Evolutionary conservation across 2,113 vertebrate species (phyloP).

Genomic region (Lates calcarifer): DNA sequence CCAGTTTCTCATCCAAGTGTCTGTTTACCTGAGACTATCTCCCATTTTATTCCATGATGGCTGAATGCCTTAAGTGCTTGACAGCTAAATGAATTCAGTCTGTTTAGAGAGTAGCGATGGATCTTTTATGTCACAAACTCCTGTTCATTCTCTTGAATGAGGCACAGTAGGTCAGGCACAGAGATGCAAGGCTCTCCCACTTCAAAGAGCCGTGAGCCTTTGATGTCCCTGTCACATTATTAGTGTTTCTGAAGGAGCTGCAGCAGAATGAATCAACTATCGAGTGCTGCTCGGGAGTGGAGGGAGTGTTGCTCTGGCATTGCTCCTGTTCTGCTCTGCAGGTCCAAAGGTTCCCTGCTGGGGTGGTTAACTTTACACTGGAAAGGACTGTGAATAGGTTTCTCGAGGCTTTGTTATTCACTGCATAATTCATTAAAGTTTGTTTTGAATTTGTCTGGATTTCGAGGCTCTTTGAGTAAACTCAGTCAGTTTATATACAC

Average conservation of each 20-base stretch:
- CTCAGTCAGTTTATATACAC: neutral
- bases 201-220: conserved; percentile 80
- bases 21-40: conserved; percentile 61
- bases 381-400: conserved; percentile 38
- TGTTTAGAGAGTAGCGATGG: conserved; percentile 70
- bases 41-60: conserved; percentile 32
- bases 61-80: conserved; percentile 51
- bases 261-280: conserved; percentile 68
- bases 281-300: conserved; percentile 33
- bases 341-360: conserved; percentile 59
- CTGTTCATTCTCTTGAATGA: conserved; percentile 68
- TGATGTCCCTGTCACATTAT: conserved; percentile 80
- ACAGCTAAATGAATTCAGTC: conserved; percentile 64
- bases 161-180: conserved; percentile 71
- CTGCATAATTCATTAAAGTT: conserved; percentile 66
- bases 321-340: conserved; percentile 64
- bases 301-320: conserved; percentile 37
- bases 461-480: conserved; percentile 34
- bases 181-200: conserved; percentile 71
- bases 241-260: conserved; percentile 76
- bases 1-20: conserved; percentile 24
- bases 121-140: conserved; percentile 72
- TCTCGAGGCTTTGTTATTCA: conserved; percentile 37
- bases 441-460: conserved; percentile 47
- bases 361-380: conserved; percentile 44